A percentile compares a stretch with the other conserved stretches of the same genome.
phyloP scores from a whole-genome alignment of 2,113 vertebrate genomes.

The Nothoprocta perdicaria region DNA sequence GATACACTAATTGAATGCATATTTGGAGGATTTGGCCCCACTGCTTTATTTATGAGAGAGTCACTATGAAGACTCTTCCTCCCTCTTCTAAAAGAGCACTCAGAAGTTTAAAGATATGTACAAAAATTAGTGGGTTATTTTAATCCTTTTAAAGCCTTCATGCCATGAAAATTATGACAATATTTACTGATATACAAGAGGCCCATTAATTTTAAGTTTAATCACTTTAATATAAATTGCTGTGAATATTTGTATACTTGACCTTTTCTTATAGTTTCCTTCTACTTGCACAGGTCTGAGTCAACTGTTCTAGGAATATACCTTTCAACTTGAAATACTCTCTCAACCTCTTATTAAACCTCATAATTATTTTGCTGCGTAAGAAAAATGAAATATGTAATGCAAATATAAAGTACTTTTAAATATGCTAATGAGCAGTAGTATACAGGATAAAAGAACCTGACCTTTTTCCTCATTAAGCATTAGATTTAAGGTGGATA shows the following conservation, averaged over 20 bases:
- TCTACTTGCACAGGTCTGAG: background rate
- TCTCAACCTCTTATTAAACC: background rate
- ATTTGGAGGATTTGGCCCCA: background rate
- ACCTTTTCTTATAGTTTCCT: constrained; percentile 20
- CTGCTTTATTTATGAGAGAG: background rate
- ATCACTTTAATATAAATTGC: background rate
- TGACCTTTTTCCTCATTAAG: constrained; percentile 67
- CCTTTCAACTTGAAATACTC: background rate
- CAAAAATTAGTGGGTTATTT: background rate
- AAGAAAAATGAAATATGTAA: background rate
- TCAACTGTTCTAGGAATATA: background rate
- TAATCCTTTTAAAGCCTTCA: background rate
- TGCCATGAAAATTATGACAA: background rate
- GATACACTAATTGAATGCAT: background rate
- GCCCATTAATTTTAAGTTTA: background rate
- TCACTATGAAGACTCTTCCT: background rate
- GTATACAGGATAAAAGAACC: background rate
- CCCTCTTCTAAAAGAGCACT: background rate
- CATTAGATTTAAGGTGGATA: constrained; percentile 36
- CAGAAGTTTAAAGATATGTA: background rate
- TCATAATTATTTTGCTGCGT: background rate
- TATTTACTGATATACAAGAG: background rate
- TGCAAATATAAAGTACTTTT: background rate
- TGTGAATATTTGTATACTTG: background rate
- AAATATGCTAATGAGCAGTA: background rate